Evolutionary conservation across 92 coral and sea anemone species (phyloP).

Genomic region (Zoanthus gigantus): DNA sequence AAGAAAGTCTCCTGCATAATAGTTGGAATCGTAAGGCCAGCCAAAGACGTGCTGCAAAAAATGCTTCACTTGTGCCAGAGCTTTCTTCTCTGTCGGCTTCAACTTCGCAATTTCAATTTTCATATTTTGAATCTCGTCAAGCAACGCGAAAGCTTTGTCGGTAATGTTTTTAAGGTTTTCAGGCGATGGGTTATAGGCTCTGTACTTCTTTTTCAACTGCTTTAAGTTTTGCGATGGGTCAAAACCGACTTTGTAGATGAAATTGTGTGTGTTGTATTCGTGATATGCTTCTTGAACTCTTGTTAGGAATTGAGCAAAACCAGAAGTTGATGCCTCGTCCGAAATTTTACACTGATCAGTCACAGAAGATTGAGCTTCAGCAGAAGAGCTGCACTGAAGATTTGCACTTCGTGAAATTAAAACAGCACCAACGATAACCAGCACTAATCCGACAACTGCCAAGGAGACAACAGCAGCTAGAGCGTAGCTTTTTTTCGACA

Average conservation of each 20-base stretch:
- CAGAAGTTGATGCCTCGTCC: conserved; percentile 74
- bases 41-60: conserved; percentile 76
- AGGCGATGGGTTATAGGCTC: conserved; percentile 70
- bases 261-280: conserved; percentile 54
- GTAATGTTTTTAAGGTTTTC: conserved; percentile 63
- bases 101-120: conserved; percentile 39
- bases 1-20: conserved; percentile 84
- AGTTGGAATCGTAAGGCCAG: conserved; percentile 76
- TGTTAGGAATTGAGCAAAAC: conserved; percentile 65
- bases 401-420: conserved; percentile 24
- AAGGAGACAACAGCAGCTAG: conserved; percentile 3
- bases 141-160: conserved; percentile 63
- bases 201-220: conserved; percentile 50
- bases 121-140: conserved; percentile 51
- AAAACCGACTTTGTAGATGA: conserved; percentile 41
- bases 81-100: conserved; percentile 82
- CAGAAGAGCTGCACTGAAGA: not conserved
- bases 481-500: conserved; percentile 1
- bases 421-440: conserved; percentile 39
- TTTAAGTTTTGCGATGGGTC: conserved; percentile 34
- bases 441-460: conserved; percentile 27
- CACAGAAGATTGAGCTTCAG: not conserved
- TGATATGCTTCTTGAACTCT: conserved; percentile 65
- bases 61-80: conserved; percentile 76
- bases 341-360: conserved; percentile 50